A percentile compares a stretch with the other conserved stretches of the same genome.
phyloP scores from a whole-genome alignment of 2,797 vertebrate species.

The Paramormyrops hopkinsi region DNA sequence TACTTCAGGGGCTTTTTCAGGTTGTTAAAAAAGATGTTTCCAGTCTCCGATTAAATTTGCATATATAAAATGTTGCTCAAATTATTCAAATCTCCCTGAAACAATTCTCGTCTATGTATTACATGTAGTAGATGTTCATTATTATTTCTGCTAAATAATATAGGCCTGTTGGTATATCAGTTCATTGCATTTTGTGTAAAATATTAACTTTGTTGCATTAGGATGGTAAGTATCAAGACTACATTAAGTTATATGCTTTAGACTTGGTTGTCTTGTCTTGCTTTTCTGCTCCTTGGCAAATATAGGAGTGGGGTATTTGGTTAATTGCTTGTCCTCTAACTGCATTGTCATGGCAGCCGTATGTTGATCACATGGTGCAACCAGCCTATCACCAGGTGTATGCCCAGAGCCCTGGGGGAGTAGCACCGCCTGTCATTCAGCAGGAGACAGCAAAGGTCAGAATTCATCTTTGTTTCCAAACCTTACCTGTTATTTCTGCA shows the following conservation, averaged over 20 bases:
- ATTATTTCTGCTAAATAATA: background rate
- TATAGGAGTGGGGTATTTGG: background rate
- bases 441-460: constrained; percentile 36
- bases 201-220: background rate
- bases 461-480: background rate
- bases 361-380: constrained; percentile 33
- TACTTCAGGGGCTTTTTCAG: background rate
- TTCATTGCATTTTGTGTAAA: background rate
- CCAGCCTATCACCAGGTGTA: constrained; percentile 34
- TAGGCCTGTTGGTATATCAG: background rate
- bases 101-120: background rate
- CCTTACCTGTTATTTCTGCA: background rate
- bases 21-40: background rate
- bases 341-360: constrained; percentile 11
- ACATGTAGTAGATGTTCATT: background rate
- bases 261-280: background rate
- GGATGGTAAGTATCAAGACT: background rate
- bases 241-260: background rate
- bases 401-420: constrained; percentile 22
- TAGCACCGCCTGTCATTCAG: constrained; percentile 26
- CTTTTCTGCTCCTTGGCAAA: background rate
- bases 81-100: background rate
- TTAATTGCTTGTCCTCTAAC: background rate
- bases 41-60: background rate
- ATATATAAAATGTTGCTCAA: background rate